Evolutionary conservation across 1,140 invertebrate genomes (phyloP).

Genomic region (Reticulitermes speratus): DNA sequence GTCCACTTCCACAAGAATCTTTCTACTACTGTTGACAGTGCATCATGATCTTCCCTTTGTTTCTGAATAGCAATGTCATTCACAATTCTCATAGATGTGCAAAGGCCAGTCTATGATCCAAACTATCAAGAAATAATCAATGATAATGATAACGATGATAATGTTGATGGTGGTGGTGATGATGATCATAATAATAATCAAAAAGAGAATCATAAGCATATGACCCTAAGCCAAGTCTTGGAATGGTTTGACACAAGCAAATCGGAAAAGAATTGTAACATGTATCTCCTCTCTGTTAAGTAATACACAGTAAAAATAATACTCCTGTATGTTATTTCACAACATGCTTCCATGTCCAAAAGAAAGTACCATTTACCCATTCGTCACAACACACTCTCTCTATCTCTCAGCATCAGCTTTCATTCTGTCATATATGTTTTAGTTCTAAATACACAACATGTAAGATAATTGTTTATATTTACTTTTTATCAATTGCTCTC

Average conservation of each 20-base stretch:
- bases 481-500: conserved; percentile 3
- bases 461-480: conserved; percentile 13
- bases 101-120: conserved; percentile 10
- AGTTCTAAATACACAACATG: conserved; percentile 8
- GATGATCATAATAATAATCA: no score
- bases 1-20: not conserved
- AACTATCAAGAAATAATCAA: not conserved
- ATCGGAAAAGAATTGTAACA: not conserved
- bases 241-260: conserved; percentile 15
- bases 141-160: not conserved
- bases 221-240: not conserved
- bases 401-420: not conserved
- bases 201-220: not conserved
- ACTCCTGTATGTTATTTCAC: not conserved
- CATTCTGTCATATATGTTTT: not conserved
- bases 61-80: not conserved
- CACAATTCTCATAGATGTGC: not conserved
- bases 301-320: conserved; percentile 14
- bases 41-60: no score
- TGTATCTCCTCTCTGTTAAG: not conserved
- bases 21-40: not conserved
- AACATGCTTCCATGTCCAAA: not conserved
- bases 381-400: not conserved
- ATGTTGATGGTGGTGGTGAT: no score
- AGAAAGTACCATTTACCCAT: not conserved